Conservation (phyloP, 1,140 invertebrate species). For the Bilobella aurantiaca region DNA sequence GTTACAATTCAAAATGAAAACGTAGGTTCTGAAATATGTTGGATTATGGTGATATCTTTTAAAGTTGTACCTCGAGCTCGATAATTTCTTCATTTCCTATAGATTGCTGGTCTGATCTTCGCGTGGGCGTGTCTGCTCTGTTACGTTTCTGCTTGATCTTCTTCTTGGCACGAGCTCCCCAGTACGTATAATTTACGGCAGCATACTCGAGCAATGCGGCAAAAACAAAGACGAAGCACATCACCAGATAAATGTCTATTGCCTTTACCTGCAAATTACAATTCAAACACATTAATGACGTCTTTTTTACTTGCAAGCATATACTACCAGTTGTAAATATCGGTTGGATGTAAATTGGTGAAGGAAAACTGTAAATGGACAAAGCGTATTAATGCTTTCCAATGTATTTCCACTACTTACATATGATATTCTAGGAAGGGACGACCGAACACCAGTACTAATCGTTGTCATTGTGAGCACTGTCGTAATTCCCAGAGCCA, state of each 20-base stretch:
- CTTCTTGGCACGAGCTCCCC: slow-evolving; percentile 52
- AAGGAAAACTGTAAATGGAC: no score
- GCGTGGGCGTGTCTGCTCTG: slow-evolving; percentile 23
- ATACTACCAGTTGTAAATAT: no score
- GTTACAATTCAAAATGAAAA: no score
- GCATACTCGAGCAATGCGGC: slow-evolving; percentile 94
- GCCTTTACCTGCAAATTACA: no score
- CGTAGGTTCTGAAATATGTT: background rate
- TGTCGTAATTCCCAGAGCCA: slow-evolving; percentile 82
- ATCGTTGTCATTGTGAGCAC: slow-evolving; percentile 98
- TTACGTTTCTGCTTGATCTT: slow-evolving; percentile 27
- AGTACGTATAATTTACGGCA: slow-evolving; percentile 97
- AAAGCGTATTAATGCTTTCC: no score
- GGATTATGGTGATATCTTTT: background rate
- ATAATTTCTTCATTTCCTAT: slow-evolving; percentile 55
- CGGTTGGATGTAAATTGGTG: no score
- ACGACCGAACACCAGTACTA: slow-evolving; percentile 90
- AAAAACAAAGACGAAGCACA: slow-evolving; percentile 98
- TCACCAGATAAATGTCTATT: slow-evolving; percentile 96
- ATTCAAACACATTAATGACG: no score
- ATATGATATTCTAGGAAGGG: slow-evolving; percentile 89
- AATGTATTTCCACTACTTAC: no score
- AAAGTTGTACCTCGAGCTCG: slow-evolving; percentile 52
- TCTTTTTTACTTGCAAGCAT: no score
- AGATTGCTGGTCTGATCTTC: slow-evolving; percentile 20